Conservation (phyloP, 2,888 invertebrate genomes). For the Dicyrtomina minuta region DNA sequence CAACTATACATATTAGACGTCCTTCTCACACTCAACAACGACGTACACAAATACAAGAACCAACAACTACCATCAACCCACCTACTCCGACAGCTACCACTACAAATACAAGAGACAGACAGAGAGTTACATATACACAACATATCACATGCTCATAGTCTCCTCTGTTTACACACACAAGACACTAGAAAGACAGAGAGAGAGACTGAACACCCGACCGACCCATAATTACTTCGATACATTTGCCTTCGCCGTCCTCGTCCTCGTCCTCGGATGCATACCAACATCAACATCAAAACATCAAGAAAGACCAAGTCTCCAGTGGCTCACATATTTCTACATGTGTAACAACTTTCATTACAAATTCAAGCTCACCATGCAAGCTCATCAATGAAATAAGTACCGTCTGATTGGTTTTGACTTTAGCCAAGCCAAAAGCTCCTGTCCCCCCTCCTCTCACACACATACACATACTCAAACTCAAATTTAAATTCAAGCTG, state of each 20-base stretch:
- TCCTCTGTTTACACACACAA: slow-evolving; percentile 8
- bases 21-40: no score
- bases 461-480: no score
- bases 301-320: slow-evolving; percentile 13
- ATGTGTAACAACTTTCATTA: slow-evolving; percentile 13
- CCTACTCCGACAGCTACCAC: not conserved
- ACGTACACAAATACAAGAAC: not conserved
- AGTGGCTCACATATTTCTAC: slow-evolving; percentile 7
- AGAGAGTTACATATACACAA: no score
- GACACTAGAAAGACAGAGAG: not conserved
- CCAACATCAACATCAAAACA: no score
- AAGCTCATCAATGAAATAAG: not conserved
- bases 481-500: no score
- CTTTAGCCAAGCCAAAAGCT: no score
- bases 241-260: slow-evolving; percentile 8
- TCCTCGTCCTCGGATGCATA: not conserved
- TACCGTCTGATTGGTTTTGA: slow-evolving; percentile 5
- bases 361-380: slow-evolving; percentile 13
- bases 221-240: slow-evolving; percentile 31
- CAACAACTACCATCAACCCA: not conserved
- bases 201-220: slow-evolving; percentile 13
- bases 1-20: no score
- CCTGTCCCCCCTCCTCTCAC: no score
- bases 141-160: no score
- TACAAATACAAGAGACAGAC: not conserved